Conservation (phyloP, 2,888 invertebrate species). For the Caenorhabditis wallacei region DNA sequence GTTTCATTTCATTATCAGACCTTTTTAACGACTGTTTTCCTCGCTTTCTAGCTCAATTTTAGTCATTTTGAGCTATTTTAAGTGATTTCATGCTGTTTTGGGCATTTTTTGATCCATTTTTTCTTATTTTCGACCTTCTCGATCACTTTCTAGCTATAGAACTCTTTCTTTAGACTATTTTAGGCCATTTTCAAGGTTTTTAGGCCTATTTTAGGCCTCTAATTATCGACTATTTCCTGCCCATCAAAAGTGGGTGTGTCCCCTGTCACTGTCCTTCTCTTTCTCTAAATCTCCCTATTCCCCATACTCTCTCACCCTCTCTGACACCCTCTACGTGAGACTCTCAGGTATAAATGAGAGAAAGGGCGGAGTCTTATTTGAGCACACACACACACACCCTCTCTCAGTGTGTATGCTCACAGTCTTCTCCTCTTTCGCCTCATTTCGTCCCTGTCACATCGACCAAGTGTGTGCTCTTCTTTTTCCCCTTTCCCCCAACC, state of each 20-base stretch:
- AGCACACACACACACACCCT: constrained; percentile 27
- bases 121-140: no score
- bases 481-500: neutral
- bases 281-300: neutral
- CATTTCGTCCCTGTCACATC: constrained; percentile 7
- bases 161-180: no score
- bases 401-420: neutral
- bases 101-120: neutral
- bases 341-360: neutral
- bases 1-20: no score
- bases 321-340: neutral
- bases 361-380: neutral
- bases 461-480: constrained; percentile 6
- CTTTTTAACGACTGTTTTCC: no score
- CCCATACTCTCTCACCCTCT: no score
- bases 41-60: no score
- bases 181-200: neutral
- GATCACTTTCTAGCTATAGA: no score
- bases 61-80: neutral
- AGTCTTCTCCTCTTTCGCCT: constrained; percentile 26
- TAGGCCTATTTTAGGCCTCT: no score
- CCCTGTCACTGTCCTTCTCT: constrained; percentile 8
- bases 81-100: neutral
- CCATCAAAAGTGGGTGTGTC: constrained; percentile 25
- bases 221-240: neutral